Conservation (phyloP, 2,113 vertebrate genomes). For the Gasterosteus aculeatus region DNA sequence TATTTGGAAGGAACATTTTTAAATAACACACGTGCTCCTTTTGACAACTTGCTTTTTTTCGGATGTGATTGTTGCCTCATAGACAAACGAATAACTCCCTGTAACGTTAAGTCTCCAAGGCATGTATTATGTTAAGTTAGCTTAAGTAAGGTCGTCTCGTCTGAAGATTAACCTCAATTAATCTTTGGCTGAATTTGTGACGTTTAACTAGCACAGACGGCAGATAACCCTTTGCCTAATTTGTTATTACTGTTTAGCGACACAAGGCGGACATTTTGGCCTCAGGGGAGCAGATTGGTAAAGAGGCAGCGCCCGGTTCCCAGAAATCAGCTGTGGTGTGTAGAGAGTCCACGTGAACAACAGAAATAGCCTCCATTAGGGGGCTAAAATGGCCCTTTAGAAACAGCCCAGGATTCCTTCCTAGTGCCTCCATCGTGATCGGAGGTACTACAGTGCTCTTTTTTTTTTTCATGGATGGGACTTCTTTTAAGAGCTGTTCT, state of each 20-base stretch:
- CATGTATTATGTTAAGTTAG: not conserved
- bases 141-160: not conserved
- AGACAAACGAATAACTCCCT: not conserved
- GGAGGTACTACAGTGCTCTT: too few relatives aligned
- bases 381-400: not conserved
- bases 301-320: conserved; percentile 61
- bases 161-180: not conserved
- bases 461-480: not conserved
- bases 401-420: not conserved
- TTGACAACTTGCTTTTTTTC: not conserved
- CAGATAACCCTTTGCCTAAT: not conserved
- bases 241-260: not conserved
- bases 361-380: not conserved
- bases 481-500: not conserved
- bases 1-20: conserved; percentile 1
- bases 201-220: not conserved
- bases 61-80: accelerated
- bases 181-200: not conserved
- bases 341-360: conserved; percentile 63
- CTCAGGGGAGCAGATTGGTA: not conserved
- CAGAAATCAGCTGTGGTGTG: conserved; percentile 58
- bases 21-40: not conserved
- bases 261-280: conserved; percentile 52
- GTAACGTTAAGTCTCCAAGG: not conserved
- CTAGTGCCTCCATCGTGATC: accelerated